These are phyloP conservation scores for Micronycteris hirsuta DNA, from an alignment of 2,113 vertebrate species.

Conservation along the genomic window DNA sequence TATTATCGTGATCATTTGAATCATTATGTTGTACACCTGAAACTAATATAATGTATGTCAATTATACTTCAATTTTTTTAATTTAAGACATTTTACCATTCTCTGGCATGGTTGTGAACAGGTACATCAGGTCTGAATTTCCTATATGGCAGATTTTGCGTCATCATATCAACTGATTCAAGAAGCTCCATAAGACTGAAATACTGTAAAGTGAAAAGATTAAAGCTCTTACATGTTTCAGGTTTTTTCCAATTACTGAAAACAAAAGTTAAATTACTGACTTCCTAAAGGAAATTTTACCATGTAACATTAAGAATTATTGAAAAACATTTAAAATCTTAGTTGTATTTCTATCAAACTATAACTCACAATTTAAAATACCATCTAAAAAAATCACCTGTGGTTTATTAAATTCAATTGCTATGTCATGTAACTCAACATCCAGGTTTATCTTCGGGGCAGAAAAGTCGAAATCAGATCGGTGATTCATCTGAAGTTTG, in stretches of 20 bases:
- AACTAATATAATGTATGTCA: background rate
- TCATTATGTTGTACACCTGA: background rate
- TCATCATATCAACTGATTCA: slow-evolving; percentile 97
- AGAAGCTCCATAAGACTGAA: slow-evolving; percentile 97
- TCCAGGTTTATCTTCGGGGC: slow-evolving; percentile 93
- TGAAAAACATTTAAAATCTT: slow-evolving; percentile 35
- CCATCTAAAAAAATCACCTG: slow-evolving; percentile 84
- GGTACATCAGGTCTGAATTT: slow-evolving; percentile 90
- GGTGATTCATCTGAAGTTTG: slow-evolving; percentile 96
- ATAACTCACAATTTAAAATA: slow-evolving; percentile 30
- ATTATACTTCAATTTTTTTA: background rate
- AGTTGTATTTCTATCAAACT: slow-evolving; percentile 36
- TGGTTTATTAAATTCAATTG: slow-evolving; percentile 92
- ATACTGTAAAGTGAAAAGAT: slow-evolving; percentile 84
- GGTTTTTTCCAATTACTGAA: background rate
- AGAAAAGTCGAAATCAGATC: slow-evolving; percentile 95
- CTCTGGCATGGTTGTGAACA: slow-evolving; percentile 83
- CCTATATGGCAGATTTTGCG: slow-evolving; percentile 94
- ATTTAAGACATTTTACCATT: slow-evolving; percentile 84
- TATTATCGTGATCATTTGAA: background rate
- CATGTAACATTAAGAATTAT: background rate
- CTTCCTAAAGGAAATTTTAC: background rate
- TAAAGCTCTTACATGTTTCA: background rate
- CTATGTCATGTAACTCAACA: slow-evolving; percentile 92
- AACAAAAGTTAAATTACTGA: background rate